Evolutionary conservation across 2,113 vertebrate genomes (phyloP), one percentile per base, ranked within the genome.

Genomic region (Callipepla squamata): DNA sequence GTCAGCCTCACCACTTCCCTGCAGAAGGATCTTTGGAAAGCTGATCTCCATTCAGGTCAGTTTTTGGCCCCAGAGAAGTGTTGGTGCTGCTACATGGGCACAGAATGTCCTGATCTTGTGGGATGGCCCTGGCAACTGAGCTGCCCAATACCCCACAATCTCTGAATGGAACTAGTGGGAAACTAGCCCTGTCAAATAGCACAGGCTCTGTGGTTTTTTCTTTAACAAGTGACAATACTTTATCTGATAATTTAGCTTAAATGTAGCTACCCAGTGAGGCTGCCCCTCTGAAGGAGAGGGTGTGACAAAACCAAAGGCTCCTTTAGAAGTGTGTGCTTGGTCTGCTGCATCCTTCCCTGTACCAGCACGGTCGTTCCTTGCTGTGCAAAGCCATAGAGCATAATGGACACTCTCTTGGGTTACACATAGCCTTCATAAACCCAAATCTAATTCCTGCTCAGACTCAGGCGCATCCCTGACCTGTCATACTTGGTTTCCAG

Each of bases 71-170:
- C 8, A 38, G 50, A 18, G 30, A 23, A 86, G 20, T 34, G 30
- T 28, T 1, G 0, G 51, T 66, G 28, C 48, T 81, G 20, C 53
- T 65, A 21, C 0, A 0, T 30, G 66, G 81, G 38, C 44, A 34
- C 48, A 65, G 50, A 18, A 7, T 5, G 38, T 58, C n/a, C 55
- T n/a, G 20, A 23, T 40, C 48, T 78, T 74, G 47, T 38, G 9
- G 25, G 47, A 15, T 21, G 45, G 80, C 40, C 32, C 63, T 61
- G 50, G 20, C 15, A 61, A 45, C 51, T 61, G 62, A 70, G 30
- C 30, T 67, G 65, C 21, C 65, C 13, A 32, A n/a, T 32, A 67
- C 42, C 70, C 32, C 53, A 47, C 30, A 47, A 38, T 36, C 40
- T 77, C 10, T 34, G 34, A 67, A 25, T 17, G 57, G 26, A 58